phyloP scores from a whole-genome alignment of 2,113 vertebrate species.

The Spilogale gracilis region DNA sequence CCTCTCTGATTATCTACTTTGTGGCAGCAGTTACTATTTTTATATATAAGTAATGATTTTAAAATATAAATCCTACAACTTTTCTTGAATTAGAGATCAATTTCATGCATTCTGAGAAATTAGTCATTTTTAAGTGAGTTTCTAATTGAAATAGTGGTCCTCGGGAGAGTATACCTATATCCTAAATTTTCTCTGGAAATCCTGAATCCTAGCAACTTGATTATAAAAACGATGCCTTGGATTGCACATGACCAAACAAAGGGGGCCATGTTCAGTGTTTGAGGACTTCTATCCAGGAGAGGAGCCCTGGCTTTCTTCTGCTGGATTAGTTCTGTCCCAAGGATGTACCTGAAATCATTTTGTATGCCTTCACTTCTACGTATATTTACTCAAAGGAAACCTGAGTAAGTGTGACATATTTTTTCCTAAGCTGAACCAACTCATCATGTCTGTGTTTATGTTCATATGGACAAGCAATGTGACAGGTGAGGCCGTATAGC shows the following conservation, averaged over 20 bases:
- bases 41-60: slow-evolving; percentile 12
- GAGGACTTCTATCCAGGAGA: neutral
- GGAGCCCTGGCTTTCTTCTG: neutral
- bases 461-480: neutral
- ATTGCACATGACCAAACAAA: neutral
- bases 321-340: neutral
- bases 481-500: neutral
- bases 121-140: slow-evolving; percentile 18
- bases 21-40: slow-evolving; percentile 12
- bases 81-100: slow-evolving; percentile 34
- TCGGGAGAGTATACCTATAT: neutral
- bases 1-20: neutral
- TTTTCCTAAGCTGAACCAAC: neutral
- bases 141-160: slow-evolving; percentile 28
- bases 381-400: slow-evolving; percentile 49
- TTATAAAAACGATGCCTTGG: slow-evolving; percentile 9
- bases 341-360: neutral
- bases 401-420: neutral
- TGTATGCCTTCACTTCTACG: neutral
- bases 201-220: neutral
- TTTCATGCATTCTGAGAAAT: slow-evolving; percentile 15
- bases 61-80: neutral
- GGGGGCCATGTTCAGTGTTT: neutral
- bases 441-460: neutral
- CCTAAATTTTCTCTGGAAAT: slow-evolving; percentile 16